Evolutionary conservation across 2,797 vertebrate genomes (phyloP), one percentile per base, ranked within the genome.

Genomic region (Tamandua tetradactyla): DNA sequence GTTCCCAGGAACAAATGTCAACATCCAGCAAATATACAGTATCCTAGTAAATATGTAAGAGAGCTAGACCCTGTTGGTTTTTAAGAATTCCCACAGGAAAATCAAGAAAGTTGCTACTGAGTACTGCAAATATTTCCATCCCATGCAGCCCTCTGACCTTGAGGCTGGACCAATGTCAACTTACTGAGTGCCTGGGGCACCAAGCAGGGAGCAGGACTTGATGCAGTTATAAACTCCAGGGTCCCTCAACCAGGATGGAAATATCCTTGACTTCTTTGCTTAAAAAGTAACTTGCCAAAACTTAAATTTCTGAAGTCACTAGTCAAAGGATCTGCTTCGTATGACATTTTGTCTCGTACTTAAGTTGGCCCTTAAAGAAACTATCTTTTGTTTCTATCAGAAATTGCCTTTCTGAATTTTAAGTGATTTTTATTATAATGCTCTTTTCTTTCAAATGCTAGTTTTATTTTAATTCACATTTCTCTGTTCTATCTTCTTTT

Each of bases 31-130:
- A 87, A 79, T 82, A 75, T 2, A 27, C 25, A 57, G 30, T 42
- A 79, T 64, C 37, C 32, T 82, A 76, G 78, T 42, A 83, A 94
- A 86, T 37, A 44, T 25, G 93, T 78, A 85, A 96, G 78, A 98
- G 97, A 94, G 55, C 83, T 78, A 98, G 97, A 96, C 97, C 94
- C 64, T 93, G 95, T 94, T 97, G 95, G 96, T 96, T 98, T 98
- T 98, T 98, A 98, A 91, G 98, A 96, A 98, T 96, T 95, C 98
- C 97, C 96, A 96, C 93, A 93, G 80, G 96, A 96, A 97, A 97
- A 61, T 49, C 83, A 66, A 32, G 76, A 95, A 78, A 66, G 86
- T 10, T 89, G 97, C 81, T 97, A 93, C n/a, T n/a, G n/a, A 97
- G 96, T 97, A 97, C 87, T 98, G 92, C 87, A 96, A 92, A 94